A percentile compares a stretch with the other conserved stretches of the same genome.
phyloP scores from a whole-genome alignment of 1,140 invertebrate genomes.

The Drosophila kikkawai region DNA sequence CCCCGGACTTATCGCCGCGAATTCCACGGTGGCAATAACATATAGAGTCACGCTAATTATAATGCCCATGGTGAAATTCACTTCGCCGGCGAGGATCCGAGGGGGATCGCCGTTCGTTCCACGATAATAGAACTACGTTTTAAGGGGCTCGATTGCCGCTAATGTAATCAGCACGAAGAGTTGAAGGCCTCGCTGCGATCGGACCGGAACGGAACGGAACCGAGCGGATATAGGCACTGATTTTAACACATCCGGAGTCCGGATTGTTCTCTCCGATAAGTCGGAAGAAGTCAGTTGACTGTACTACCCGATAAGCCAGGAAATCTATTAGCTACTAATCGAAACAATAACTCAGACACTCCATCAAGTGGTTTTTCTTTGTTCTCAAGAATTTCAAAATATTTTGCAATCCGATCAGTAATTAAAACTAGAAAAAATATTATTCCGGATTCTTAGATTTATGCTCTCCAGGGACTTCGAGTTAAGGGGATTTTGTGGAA shows the following conservation, averaged over 20 bases:
- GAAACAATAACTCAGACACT: background rate
- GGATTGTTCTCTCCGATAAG: slow-evolving; percentile 13
- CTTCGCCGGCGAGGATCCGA: slow-evolving; percentile 3
- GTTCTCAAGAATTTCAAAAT: slow-evolving; percentile 36
- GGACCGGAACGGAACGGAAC: slow-evolving; percentile 13
- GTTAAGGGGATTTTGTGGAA: background rate
- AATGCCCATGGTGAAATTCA: slow-evolving; percentile 40
- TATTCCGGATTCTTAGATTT: background rate
- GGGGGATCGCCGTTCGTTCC: slow-evolving; percentile 7
- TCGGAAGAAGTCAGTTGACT: background rate
- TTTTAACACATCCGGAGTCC: slow-evolving; percentile 25
- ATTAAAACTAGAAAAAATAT: background rate
- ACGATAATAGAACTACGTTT: slow-evolving; percentile 23
- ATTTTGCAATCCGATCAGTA: slow-evolving; percentile 34
- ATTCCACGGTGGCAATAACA: slow-evolving; percentile 18
- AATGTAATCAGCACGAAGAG: slow-evolving; percentile 28
- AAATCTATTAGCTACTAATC: background rate
- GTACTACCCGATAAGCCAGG: background rate
- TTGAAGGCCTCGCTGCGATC: slow-evolving; percentile 5
- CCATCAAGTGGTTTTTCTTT: background rate
- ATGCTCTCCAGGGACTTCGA: background rate
- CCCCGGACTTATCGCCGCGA: slow-evolving; percentile 28
- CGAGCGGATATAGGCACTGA: slow-evolving; percentile 24
- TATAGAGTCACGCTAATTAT: slow-evolving; percentile 27
- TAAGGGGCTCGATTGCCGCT: slow-evolving; percentile 36